Evolutionary conservation across 2,888 invertebrate species (phyloP), one percentile per base, ranked within the genome.

Genomic region (Synanthedon myopaeformis): DNA sequence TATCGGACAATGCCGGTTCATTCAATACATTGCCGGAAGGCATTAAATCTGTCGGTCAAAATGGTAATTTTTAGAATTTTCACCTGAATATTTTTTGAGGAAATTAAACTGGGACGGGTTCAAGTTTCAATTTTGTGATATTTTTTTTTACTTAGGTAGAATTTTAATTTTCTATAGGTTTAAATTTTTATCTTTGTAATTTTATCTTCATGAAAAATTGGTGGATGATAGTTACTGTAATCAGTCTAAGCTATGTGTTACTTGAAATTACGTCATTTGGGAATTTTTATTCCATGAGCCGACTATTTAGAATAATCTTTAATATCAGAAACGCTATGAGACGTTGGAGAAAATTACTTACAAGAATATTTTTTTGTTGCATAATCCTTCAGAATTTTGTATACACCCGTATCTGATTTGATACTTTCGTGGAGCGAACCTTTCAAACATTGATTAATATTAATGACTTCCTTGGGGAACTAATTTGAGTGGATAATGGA

Each of bases 401-500:
- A 45, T 13, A 45, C 6, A 49, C 49, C 23, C 49, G 49, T 49
- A 12, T 49, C 49, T 19, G 49, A 19, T 49, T 49, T 49, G 17
- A 49, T 49, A 49, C 23, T 51, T 51, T 51, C 41, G 19, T 49
- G 17, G 49, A n/a, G 17, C 57, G 58, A 72, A 68, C 74, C 78
- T 79, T 81, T 79, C 71, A 74, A 79, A 76, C 74, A 71, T 72
- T 80, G 82, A 84, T 83, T 82, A 82, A 82, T 78, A 86, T 84
- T 82, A 85, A 86, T 82, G 82, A 79, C 79, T 79, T 78, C 75
- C 75, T 71, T 68, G 61, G 70, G 70, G 69, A 80, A 76, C 82
- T 80, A 85, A 84, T 85, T 86, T 83, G 77, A 80, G 78, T 82
- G 79, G 76, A 82, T 83, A 84, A 85, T 85, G 80, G 83, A 74